Percentiles rank a stretch among this genome's conserved stretches.
Evolutionary conservation across 2,113 vertebrate genomes (phyloP).

Genomic region (Brachyistius frenatus): DNA sequence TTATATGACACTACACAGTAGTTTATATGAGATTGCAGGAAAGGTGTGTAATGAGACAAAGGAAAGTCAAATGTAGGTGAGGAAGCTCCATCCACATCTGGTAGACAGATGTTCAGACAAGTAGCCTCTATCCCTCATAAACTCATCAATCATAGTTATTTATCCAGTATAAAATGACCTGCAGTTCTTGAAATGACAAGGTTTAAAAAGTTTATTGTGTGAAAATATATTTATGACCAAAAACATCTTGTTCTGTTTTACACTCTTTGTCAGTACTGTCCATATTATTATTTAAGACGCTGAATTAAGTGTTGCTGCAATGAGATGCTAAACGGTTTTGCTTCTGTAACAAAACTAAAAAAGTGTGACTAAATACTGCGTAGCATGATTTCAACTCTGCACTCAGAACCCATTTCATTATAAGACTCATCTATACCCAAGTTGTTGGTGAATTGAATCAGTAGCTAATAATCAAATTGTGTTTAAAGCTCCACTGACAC

Average conservation of each 20-base stretch:
- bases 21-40: slow-evolving; percentile 11
- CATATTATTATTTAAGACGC: background rate
- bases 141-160: slow-evolving; percentile 46
- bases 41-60: slow-evolving; percentile 18
- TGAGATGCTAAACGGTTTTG: too few relatives aligned
- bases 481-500: too few relatives aligned
- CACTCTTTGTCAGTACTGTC: background rate
- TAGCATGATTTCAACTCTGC: too few relatives aligned
- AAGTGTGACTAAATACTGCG: too few relatives aligned
- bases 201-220: background rate
- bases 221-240: slow-evolving; percentile 3
- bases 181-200: too few relatives aligned
- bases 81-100: slow-evolving; percentile 60
- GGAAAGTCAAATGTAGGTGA: background rate
- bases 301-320: background rate
- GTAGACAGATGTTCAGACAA: slow-evolving; percentile 51
- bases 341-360: too few relatives aligned
- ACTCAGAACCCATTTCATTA: too few relatives aligned
- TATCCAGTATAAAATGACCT: slow-evolving; percentile 10
- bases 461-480: too few relatives aligned
- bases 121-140: slow-evolving; percentile 25
- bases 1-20: background rate
- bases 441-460: too few relatives aligned
- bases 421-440: too few relatives aligned
- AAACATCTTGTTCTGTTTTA: background rate